Conservation (phyloP, 1,140 invertebrate species). For the Papilio helenus region DNA sequence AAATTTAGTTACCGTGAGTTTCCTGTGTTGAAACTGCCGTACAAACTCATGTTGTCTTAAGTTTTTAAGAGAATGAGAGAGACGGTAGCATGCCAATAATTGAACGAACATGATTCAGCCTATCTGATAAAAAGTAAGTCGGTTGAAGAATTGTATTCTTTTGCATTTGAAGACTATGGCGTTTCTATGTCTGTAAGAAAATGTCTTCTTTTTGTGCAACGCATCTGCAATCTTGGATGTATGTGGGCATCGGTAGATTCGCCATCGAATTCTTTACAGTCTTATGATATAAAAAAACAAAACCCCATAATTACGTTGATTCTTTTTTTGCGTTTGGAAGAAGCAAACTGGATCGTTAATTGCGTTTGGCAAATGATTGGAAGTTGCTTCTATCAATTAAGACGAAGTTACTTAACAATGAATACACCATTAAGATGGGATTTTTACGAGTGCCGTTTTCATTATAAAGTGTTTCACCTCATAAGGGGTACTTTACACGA, state of each 20-base stretch:
- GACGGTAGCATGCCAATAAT: neutral
- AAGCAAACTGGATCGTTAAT: neutral
- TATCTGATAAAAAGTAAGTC: neutral
- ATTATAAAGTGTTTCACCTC: neutral
- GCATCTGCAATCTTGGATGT: no score
- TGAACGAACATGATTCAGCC: neutral
- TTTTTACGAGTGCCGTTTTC: neutral
- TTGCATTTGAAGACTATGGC: neutral
- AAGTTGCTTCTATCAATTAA: neutral
- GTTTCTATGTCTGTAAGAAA: neutral
- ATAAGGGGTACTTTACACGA: conserved; percentile 44
- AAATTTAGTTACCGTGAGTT: neutral
- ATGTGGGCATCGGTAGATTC: no score
- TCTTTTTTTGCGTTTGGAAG: no score
- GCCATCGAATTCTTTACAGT: no score
- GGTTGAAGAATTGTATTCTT: neutral
- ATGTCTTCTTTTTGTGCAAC: no score
- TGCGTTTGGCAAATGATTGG: neutral
- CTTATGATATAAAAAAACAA: no score
- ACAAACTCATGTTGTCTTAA: neutral
- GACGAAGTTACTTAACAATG: neutral
- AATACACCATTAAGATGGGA: neutral
- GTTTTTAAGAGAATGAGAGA: no score
- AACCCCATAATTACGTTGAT: neutral
- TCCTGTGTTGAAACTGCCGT: neutral